Evolutionary conservation across 2,113 vertebrate species (phyloP).

Genomic region (Lagenorhynchus albirostris): DNA sequence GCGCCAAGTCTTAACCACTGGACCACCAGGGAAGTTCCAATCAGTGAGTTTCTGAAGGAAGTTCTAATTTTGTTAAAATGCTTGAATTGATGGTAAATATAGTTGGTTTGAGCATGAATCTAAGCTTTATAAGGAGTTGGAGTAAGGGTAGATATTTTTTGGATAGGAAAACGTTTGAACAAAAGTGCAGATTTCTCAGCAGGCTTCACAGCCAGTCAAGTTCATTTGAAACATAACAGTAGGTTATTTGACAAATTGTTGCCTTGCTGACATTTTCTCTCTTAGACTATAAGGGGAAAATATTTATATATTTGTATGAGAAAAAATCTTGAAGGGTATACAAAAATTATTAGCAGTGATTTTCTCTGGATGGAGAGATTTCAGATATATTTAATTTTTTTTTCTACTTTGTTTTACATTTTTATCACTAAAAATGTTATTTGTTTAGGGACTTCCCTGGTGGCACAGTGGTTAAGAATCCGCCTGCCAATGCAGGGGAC

Average conservation of each 20-base stretch:
- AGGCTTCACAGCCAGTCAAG: neutral
- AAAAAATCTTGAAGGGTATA: neutral
- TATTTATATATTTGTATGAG: neutral
- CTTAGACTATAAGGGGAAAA: neutral
- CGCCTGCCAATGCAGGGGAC: too few relatives aligned
- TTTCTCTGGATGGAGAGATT: neutral
- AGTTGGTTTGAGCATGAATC: neutral
- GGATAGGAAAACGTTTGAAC: neutral
- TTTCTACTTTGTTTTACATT: neutral
- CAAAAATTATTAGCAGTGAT: neutral
- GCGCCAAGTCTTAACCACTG: neutral
- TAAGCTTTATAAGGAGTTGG: neutral
- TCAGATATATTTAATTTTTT: neutral
- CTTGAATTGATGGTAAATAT: neutral
- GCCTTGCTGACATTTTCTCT: neutral
- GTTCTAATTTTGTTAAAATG: slow-evolving; percentile 28
- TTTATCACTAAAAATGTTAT: neutral
- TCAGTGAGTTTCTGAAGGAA: neutral
- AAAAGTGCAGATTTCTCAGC: neutral
- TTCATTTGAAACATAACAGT: neutral
- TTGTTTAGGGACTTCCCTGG: neutral
- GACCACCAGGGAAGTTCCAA: neutral
- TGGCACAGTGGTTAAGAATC: too few relatives aligned
- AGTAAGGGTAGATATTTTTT: slow-evolving; percentile 3
- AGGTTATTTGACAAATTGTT: neutral